Base-by-base conservation (phyloP, 2,113 vertebrate species). In the Psittacara wagleri region DNA sequence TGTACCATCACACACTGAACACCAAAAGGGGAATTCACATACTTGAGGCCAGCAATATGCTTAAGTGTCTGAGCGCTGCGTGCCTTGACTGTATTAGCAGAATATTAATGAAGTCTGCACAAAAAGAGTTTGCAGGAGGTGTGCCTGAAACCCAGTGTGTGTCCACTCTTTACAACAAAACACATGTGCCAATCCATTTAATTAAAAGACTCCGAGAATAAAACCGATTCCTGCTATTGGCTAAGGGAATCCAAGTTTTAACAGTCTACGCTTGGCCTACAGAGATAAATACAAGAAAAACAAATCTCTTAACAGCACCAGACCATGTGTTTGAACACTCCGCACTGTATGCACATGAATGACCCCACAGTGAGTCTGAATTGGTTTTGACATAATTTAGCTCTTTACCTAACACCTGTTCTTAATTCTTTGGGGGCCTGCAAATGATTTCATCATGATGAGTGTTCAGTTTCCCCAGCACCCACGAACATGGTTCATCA, bases 251-350 rank as follows among this genome's bases (percentile, higher is more conserved):
- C 46, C 27, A 63, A 92, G 72, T 76, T 90, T 95, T 88, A 90
- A 85, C 66, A 87, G 78, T 67, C 87, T 80, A 37, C 67, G 54
- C 43, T 87, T 81, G 68, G 75, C 90, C 4, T 87, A 77, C 83
- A 82, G 87, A 96, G 93, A 83, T 70, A 94, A 97, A 95, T 44
- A 93, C 61, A 95, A 88, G 92, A 86, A 95, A 94, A 94, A 91
- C 67, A 95, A 89, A 94, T 79, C 90, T 95, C 78, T 66, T 33
- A 81, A 84, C 62, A 92, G 83, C 83, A 82, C 44, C 51, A 90
- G 76, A 41, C 61, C 13, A 17, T 88, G 90, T 88, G 83, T 90
- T 90, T 90, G 94, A 92, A 95, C 80, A 88, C 61, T 83, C 43
- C 41, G 64, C 73, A 86, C 68, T 90, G 80, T 75, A 44, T 7